Evolutionary conservation across 2,797 vertebrate genomes (phyloP).

Genomic region (Masticophis lateralis): DNA sequence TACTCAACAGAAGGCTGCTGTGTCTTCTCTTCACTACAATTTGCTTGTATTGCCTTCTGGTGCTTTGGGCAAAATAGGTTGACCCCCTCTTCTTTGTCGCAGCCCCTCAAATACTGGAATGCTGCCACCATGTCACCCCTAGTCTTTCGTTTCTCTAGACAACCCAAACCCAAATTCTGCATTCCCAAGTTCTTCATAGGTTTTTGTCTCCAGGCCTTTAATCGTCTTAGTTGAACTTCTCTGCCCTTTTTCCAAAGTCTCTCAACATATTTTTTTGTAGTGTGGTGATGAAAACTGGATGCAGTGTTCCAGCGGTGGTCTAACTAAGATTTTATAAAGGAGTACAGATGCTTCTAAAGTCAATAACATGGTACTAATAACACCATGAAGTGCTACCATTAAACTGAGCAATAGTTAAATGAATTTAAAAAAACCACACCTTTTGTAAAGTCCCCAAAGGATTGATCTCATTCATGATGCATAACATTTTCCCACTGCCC

Average conservation of each 20-base stretch:
- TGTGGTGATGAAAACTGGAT: not conserved
- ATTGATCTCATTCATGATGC: not conserved
- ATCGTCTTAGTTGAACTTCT: too few species aligned
- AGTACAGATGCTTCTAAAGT: not conserved
- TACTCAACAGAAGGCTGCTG: too few species aligned
- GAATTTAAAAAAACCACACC: too few species aligned
- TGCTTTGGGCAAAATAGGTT: too few species aligned
- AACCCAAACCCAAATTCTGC: too few species aligned
- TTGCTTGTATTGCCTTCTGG: not conserved
- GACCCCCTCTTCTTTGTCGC: too few species aligned
- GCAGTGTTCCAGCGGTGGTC: not conserved
- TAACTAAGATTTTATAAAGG: not conserved
- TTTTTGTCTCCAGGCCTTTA: too few species aligned
- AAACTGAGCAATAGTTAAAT: not conserved
- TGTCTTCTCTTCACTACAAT: not conserved
- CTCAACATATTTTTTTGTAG: not conserved
- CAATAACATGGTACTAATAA: too few species aligned
- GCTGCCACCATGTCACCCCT: not conserved
- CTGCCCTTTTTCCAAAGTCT: not conserved
- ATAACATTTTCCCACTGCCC: not conserved
- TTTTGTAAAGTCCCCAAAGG: not conserved
- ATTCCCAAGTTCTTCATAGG: too few species aligned
- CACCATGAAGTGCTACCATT: not conserved
- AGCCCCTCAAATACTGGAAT: not conserved
- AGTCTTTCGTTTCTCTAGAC: not conserved